Evolutionary conservation across 2,113 vertebrate species (phyloP).

Genomic region (Salvator merianae): DNA sequence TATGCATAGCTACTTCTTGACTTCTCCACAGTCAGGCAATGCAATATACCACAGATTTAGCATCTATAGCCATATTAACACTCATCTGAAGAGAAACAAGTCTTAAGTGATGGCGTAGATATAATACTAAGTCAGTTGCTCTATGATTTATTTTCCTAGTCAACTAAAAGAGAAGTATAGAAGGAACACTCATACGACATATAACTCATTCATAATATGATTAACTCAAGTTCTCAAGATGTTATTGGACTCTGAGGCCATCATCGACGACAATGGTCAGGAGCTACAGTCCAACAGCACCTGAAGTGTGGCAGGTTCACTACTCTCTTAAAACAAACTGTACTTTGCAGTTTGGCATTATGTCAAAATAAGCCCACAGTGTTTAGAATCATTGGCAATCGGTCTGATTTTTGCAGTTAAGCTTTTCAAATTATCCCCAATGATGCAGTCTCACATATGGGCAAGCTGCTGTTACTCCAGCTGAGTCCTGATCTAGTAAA

Average conservation of each 20-base stretch:
- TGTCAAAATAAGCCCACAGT: not conserved
- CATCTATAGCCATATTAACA: not conserved
- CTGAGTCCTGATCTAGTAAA: constrained; percentile 2
- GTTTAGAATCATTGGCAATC: not conserved
- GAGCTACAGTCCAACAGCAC: too few relatives aligned
- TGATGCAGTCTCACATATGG: not conserved
- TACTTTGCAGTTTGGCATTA: not conserved
- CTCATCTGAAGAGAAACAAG: not conserved
- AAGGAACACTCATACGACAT: not conserved
- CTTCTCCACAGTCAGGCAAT: not conserved
- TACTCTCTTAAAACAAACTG: not conserved
- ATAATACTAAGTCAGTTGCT: not conserved
- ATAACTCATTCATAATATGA: not conserved
- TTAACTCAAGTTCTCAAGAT: not conserved
- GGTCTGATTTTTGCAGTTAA: not conserved
- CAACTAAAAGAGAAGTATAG: not conserved
- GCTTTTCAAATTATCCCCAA: not conserved
- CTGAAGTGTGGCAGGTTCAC: too few relatives aligned
- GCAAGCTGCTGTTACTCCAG: not conserved
- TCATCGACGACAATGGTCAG: too few relatives aligned
- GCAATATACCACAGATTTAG: not conserved
- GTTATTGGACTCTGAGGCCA: too few relatives aligned
- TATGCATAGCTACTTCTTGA: not conserved
- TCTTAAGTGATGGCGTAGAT: not conserved
- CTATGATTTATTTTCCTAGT: not conserved